Percentiles rank a stretch among this genome's conserved stretches.
Evolutionary conservation across 2,888 invertebrate species (phyloP).

Genomic region (Drosophila affinis): DNA sequence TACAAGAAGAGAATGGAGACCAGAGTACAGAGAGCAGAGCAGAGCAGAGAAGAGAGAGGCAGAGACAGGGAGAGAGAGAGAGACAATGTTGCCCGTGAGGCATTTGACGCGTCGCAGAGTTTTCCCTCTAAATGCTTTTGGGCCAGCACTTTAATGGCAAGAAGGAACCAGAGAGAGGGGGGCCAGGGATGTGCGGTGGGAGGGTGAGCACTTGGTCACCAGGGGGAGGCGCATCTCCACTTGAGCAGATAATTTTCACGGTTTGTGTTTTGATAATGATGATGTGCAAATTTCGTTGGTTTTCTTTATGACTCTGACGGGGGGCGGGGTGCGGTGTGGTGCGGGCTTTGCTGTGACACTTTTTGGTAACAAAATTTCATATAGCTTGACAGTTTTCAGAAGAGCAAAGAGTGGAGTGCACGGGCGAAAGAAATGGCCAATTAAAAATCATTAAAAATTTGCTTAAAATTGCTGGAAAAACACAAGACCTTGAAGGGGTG

Average conservation of each 20-base stretch:
- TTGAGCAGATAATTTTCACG: slow-evolving; percentile 79
- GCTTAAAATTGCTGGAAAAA: slow-evolving; percentile 26
- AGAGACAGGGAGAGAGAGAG: slow-evolving; percentile 20
- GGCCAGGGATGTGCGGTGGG: background rate
- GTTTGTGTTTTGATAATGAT: slow-evolving; percentile 75
- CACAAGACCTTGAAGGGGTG: background rate
- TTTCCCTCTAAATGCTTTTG: slow-evolving; percentile 61
- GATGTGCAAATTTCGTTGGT: slow-evolving; percentile 71
- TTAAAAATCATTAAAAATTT: slow-evolving; percentile 65
- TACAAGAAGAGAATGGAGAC: slow-evolving; percentile 53
- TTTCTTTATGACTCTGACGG: slow-evolving; percentile 22
- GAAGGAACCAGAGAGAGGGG: background rate
- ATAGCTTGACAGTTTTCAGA: slow-evolving; percentile 33
- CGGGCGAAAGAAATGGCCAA: slow-evolving; percentile 50
- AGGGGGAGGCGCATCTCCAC: slow-evolving; percentile 53
- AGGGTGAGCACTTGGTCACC: slow-evolving; percentile 65
- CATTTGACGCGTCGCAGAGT: slow-evolving; percentile 71
- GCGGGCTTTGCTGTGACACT: slow-evolving; percentile 32
- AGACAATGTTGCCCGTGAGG: slow-evolving; percentile 73
- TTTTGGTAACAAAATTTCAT: slow-evolving; percentile 15
- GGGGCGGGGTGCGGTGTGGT: background rate
- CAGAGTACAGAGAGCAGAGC: slow-evolving; percentile 1
- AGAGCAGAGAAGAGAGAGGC: background rate
- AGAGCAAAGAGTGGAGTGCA: background rate
- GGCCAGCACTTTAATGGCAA: slow-evolving; percentile 36